Evolutionary conservation across 1,140 invertebrate genomes (phyloP), one percentile per base, ranked within the genome.

Genomic region (Leptoteleia sp.): DNA sequence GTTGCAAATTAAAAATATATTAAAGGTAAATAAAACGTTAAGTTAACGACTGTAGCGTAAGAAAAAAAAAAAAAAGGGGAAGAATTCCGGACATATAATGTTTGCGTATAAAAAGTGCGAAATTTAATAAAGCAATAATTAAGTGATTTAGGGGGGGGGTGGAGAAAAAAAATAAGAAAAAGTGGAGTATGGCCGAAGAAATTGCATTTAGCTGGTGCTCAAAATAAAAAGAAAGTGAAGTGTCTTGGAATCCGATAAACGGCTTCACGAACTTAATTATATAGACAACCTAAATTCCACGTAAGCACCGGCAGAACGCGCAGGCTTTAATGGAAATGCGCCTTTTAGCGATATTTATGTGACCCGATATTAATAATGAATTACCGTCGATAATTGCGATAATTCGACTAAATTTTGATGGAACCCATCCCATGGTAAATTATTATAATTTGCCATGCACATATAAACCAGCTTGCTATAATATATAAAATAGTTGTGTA

Each of bases 181-280:
- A 42, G 43, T 12, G 22, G 29, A 40, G 13, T 29, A 40, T 19
- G 13, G 19, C n/a, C 11, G 45, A 11, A 45, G 62, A 45, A 65
- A 67, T 45, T 42, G 61, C 37, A 7, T 45, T 25, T 42, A 52
- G 9, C n/a, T 33, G 12, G 12, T 16, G 37, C 31, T 12, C 8
- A 16, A 11, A 42, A 43, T 55, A 47, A 47, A 55, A 55, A 62
- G 7, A 47, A 48, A 40, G 15, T 12, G 17, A 17, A 57, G 31
- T 38, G 64, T 48, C 52, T 57, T 57, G 64, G 52, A 68, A 68
- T 68, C 33, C 64, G 64, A 70, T 70, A 48, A 70, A 70, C 65
- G 65, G 43, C 45, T 59, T 70, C 33, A 42, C 35, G 52, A 42
- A 59, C 43, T 57, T 59, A 70, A 70, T 70, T 70, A 70, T 67